Evolutionary conservation across 2,113 vertebrate genomes (phyloP).

Genomic region (Brienomyrus brachyistius): DNA sequence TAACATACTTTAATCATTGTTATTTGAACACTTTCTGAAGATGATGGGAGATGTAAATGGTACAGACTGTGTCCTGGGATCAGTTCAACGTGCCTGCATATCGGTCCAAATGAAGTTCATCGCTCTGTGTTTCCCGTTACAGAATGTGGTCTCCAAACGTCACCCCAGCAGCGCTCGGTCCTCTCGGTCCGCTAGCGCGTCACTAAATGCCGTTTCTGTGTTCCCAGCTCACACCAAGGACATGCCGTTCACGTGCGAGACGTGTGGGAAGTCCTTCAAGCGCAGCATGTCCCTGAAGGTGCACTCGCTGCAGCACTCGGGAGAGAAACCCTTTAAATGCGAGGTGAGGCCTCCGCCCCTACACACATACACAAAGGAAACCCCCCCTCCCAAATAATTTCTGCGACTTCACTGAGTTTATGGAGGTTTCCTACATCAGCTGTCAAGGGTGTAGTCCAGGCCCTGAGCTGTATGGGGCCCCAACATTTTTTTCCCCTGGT

Average conservation of each 20-base stretch:
- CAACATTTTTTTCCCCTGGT: not conserved
- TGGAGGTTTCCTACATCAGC: not conserved
- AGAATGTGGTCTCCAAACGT: not conserved
- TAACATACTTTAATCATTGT: not conserved
- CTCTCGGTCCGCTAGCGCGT: not conserved
- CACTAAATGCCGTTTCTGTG: constrained; percentile 23
- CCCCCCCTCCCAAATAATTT: not conserved
- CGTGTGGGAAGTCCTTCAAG: constrained; percentile 96
- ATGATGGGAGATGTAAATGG: not conserved
- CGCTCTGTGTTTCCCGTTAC: not conserved
- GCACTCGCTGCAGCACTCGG: constrained; percentile 77
- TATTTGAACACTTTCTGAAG: not conserved
- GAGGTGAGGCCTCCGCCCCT: constrained; percentile 56
- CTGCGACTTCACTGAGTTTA: not conserved
- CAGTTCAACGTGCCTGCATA: not conserved
- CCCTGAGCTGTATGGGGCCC: not conserved
- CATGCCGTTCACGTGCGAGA: constrained; percentile 98
- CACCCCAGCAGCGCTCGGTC: not conserved
- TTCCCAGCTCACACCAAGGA: constrained; percentile 93
- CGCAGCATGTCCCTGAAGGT: constrained; percentile 91
- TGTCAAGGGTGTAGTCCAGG: not conserved
- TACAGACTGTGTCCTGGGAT: not conserved
- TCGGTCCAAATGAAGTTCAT: not conserved
- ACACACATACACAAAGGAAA: not conserved
- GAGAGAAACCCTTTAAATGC: constrained; percentile 78